These are phyloP conservation scores for Mycalesis mineus DNA, from an alignment of 2,888 invertebrate genomes.

Conservation along the genomic window DNA sequence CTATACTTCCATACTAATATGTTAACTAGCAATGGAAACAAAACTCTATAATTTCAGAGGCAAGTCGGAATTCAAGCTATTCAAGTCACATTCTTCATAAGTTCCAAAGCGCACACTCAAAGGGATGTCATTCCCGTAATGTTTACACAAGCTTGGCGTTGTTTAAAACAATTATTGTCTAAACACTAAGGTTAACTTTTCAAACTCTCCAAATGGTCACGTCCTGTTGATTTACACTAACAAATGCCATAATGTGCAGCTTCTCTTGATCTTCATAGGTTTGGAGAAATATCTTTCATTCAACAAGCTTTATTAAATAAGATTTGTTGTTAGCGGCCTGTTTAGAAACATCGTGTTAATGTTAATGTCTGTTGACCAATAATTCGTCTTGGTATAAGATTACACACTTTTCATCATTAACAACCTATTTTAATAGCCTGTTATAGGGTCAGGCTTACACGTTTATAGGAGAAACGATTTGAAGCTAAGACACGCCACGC, in stretches of 20 bases:
- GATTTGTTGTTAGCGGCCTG: background rate
- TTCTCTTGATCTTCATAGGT: slow-evolving; percentile 15
- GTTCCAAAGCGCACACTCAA: slow-evolving; percentile 16
- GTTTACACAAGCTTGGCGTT: slow-evolving; percentile 25
- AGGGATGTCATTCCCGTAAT: slow-evolving; percentile 23
- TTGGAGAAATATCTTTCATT: background rate
- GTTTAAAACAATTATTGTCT: slow-evolving; percentile 28
- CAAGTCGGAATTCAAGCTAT: background rate
- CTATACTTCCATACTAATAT: too few species aligned
- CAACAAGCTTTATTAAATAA: background rate
- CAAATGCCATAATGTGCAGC: slow-evolving; percentile 25
- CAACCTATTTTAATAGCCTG: too few species aligned
- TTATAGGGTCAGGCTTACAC: too few species aligned
- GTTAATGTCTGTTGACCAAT: background rate
- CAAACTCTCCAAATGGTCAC: slow-evolving; percentile 29
- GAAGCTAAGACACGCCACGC: too few species aligned
- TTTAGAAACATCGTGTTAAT: background rate
- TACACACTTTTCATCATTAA: too few species aligned
- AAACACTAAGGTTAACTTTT: slow-evolving; percentile 27
- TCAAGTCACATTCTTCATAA: slow-evolving; percentile 5
- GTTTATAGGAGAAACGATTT: too few species aligned
- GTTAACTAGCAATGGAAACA: too few species aligned
- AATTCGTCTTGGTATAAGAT: background rate
- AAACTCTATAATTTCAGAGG: too few species aligned
- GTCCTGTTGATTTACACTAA: slow-evolving; percentile 29